Base-by-base conservation (phyloP, 1,140 invertebrate genomes). In the Drosophila grimshawi region DNA sequence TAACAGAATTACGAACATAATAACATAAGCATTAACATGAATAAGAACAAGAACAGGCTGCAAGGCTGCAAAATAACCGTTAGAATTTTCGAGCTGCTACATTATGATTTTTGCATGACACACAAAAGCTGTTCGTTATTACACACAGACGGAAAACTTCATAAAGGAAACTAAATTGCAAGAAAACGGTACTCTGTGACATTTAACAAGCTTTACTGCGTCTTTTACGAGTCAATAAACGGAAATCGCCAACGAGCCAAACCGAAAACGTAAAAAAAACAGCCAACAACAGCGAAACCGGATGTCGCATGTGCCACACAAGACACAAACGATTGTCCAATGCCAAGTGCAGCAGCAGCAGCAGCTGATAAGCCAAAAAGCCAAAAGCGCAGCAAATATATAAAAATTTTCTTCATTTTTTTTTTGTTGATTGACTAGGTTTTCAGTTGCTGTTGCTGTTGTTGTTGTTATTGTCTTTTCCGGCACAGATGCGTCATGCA, bases 171-270 rank as follows among this genome's bases (percentile, higher is more conserved):
- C 35, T 19, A 19, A 73, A 73, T 43, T 68, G 70, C 70, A 73
- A 52, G 33, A 73, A 43, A 43, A 51, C 60, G 60, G 60, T 52
- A 49, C 60, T 29, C 39, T 73, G 64, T 62, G 51, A 74, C 71
- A 62, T 61, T 74, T 68, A 61, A 74, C 57, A 65, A 69, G 43
- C 19, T 62, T 53, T 56, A 57, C 51, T 69, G 65, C 65, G 57
- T 74, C 71, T 74, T 74, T 74, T 74, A 74, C 71, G 65, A 74
- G 71, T 74, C 71, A 74, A 74, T 74, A 74, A 74, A 74, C 71
- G 71, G 71, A 74, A 74, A 74, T 74, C 69, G 71, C 57, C 57
- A 74, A 67, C 53, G 53, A 67, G 70, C 49, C 10, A 60, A 67
- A 27, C 71, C 66, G 19, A 19, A 19, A 19, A 19, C 19, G 2